A percentile compares a stretch with the other conserved stretches of the same genome.
These are phyloP conservation scores for Datnioides undecimradiatus DNA, from an alignment of 2,113 vertebrate species.

Conservation along the genomic window DNA sequence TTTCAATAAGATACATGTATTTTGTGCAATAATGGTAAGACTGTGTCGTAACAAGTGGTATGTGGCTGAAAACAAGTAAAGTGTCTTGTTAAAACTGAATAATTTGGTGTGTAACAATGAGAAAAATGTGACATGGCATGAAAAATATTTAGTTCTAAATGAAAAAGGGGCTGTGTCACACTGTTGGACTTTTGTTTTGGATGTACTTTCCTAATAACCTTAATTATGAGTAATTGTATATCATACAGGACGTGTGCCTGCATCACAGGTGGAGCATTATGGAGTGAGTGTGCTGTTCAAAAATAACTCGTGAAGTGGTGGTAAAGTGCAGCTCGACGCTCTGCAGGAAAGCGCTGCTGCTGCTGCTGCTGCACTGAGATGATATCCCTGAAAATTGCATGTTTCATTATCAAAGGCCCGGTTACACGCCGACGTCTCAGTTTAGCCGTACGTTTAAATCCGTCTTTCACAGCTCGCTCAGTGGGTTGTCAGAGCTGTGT, in stretches of 20 bases:
- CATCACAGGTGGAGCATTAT: neutral
- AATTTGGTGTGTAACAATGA: no score
- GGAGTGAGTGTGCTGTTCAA: neutral
- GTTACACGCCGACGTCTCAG: neutral
- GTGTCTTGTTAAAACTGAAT: no score
- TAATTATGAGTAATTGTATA: no score
- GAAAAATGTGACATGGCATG: no score
- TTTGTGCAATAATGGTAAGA: no score
- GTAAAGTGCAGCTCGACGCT: neutral
- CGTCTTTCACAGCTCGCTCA: neutral
- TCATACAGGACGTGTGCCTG: neutral
- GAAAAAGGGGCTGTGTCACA: no score
- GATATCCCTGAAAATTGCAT: conserved; percentile 20
- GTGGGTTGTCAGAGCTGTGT: neutral
- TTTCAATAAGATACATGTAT: no score
- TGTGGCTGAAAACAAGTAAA: no score
- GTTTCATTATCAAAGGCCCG: conserved; percentile 10
- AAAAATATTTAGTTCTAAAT: no score
- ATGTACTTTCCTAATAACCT: no score
- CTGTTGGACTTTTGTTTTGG: no score
- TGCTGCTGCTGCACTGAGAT: neutral
- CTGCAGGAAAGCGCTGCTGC: neutral
- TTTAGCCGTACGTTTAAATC: conserved; percentile 9
- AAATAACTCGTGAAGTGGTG: neutral
- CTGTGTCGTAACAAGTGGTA: no score